A percentile compares a stretch with the other conserved stretches of the same genome.
Conservation (phyloP, 2,797 vertebrate species). For the Pagetopsis macropterus region DNA sequence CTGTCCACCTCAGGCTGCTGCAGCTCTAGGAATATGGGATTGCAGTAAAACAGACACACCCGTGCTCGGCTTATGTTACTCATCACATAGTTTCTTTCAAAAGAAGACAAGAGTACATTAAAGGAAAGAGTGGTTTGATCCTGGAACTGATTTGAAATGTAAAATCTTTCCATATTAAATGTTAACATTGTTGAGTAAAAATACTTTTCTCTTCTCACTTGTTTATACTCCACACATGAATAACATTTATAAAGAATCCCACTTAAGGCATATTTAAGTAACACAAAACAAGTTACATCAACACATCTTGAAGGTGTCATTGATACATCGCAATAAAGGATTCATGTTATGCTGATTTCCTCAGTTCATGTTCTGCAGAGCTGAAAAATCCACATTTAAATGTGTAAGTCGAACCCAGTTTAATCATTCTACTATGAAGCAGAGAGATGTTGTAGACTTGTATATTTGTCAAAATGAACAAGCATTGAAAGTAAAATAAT, state of each 20-base stretch:
- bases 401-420: background rate
- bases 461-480: background rate
- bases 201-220: background rate
- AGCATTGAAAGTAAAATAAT: background rate
- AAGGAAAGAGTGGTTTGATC: background rate
- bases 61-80: conserved; percentile 18
- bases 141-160: background rate
- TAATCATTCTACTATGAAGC: background rate
- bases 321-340: conserved; percentile 21
- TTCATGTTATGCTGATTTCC: conserved; percentile 13
- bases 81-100: conserved; percentile 11
- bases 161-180: background rate
- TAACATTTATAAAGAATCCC: background rate
- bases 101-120: background rate
- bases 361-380: background rate
- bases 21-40: conserved; percentile 32
- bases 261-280: background rate
- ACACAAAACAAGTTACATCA: background rate
- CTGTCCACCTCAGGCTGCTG: conserved; percentile 64
- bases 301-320: conserved; percentile 16
- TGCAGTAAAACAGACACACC: conserved; percentile 21
- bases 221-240: background rate
- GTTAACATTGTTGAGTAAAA: background rate
- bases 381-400: conserved; percentile 1
- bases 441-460: background rate